These are phyloP conservation scores for Ceratitis capitata DNA, from an alignment of 1,140 invertebrate species.

Conservation along the genomic window DNA sequence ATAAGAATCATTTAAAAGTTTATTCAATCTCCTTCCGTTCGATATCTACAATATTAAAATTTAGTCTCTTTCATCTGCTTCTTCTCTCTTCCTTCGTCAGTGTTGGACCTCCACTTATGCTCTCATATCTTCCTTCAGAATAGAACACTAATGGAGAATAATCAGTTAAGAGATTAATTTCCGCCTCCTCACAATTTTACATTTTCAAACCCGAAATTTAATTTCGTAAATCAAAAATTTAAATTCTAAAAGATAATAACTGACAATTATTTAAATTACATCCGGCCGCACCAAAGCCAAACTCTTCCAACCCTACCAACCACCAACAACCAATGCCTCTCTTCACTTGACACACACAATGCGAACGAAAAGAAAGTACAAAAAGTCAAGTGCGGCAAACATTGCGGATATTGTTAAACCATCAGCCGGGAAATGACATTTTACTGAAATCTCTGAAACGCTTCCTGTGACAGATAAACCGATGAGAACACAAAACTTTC, in stretches of 20 bases:
- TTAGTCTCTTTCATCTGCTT: no score
- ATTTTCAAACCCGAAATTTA: no score
- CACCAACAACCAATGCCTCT: not conserved
- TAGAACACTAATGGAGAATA: no score
- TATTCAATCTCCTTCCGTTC: no score
- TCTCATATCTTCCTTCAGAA: no score
- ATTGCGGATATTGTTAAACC: slow-evolving; percentile 31
- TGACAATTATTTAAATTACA: not conserved
- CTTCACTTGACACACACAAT: not conserved
- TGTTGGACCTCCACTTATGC: no score
- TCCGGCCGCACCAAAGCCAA: not conserved
- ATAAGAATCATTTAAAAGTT: no score
- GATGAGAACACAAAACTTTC: not conserved
- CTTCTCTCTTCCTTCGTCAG: no score
- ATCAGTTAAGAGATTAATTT: no score
- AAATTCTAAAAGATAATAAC: not conserved
- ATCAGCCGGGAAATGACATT: slow-evolving; percentile 31
- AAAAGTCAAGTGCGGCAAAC: slow-evolving; percentile 15
- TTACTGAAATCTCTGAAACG: slow-evolving; percentile 24
- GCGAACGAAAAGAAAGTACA: not conserved
- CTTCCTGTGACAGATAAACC: slow-evolving; percentile 4
- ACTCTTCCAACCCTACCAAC: not conserved
- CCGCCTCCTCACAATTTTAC: no score
- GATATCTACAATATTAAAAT: no score
- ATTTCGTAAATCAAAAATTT: not conserved